A percentile compares a stretch with the other conserved stretches of the same genome.
Conservation (phyloP, 2,888 invertebrate species). For the Mythimna albipuncta region DNA sequence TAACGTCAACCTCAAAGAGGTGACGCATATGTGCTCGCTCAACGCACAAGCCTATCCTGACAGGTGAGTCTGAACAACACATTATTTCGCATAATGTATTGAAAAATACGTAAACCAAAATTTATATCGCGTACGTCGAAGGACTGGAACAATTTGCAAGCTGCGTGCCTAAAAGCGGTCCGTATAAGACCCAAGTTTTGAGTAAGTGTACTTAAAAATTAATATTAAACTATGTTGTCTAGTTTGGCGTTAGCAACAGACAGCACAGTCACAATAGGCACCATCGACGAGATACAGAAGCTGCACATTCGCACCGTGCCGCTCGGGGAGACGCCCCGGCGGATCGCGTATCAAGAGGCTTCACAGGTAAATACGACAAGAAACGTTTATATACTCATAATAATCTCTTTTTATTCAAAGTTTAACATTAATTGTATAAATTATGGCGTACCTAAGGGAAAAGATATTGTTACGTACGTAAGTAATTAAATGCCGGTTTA, state of each 20-base stretch:
- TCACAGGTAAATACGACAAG: constrained; percentile 91
- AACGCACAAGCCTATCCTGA: constrained; percentile 99
- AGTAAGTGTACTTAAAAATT: no score
- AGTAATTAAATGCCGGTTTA: no score
- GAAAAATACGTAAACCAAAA: no score
- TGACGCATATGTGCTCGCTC: constrained; percentile 99
- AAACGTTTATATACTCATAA: no score
- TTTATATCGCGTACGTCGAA: no score
- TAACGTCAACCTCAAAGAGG: constrained; percentile 98
- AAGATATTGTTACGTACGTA: no score
- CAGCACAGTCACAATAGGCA: constrained; percentile 97
- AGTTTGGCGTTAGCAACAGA: constrained; percentile 97
- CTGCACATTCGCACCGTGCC: constrained; percentile 99
- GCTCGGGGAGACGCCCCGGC: constrained; percentile 97
- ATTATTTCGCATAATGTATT: neutral
- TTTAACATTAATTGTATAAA: no score
- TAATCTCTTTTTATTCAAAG: no score
- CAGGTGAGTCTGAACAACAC: constrained; percentile 88
- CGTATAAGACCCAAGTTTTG: no score
- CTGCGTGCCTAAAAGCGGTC: no score
- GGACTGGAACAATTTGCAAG: no score
- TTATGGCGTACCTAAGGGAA: no score
- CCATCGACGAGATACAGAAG: constrained; percentile 99
- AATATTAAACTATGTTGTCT: constrained; percentile 24
- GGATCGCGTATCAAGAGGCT: constrained; percentile 98